These are phyloP conservation scores for Phyto melanocephala DNA, from an alignment of 2,888 invertebrate genomes.

Conservation along the genomic window DNA sequence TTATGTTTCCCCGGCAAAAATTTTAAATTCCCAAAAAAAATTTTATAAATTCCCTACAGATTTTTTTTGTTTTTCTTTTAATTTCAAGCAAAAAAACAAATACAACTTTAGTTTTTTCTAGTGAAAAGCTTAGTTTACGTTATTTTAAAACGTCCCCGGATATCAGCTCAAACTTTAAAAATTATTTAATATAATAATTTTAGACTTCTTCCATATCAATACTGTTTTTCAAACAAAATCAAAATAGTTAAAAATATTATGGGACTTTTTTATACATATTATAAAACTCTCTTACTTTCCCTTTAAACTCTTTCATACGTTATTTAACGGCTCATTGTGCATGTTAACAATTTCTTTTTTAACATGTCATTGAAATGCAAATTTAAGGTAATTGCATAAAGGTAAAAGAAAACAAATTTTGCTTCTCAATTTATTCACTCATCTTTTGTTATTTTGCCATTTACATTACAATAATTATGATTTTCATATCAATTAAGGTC, in stretches of 20 bases:
- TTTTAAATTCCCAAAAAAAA: background rate
- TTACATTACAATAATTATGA: constrained; percentile 57
- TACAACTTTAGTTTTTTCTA: too few relatives aligned
- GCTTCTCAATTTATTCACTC: background rate
- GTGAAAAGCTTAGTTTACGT: too few relatives aligned
- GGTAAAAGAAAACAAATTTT: constrained; percentile 1
- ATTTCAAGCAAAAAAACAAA: too few relatives aligned
- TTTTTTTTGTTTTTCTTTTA: background rate
- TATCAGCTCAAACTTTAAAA: too few relatives aligned
- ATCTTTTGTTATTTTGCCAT: constrained; percentile 21
- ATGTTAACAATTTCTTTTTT: constrained; percentile 6
- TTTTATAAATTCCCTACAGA: background rate
- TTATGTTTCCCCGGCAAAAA: background rate
- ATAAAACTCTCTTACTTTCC: too few relatives aligned
- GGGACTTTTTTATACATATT: too few relatives aligned
- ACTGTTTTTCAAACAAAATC: too few relatives aligned
- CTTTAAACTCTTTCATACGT: background rate
- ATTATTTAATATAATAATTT: too few relatives aligned
- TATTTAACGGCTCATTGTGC: constrained; percentile 2
- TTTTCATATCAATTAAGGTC: constrained; percentile 60
- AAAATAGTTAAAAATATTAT: too few relatives aligned
- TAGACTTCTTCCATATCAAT: too few relatives aligned
- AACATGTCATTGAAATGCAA: constrained; percentile 28
- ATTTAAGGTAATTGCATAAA: constrained; percentile 42
- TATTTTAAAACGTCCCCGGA: too few relatives aligned